Percentiles rank a stretch among this genome's conserved stretches.
Conservation (phyloP, 1,140 invertebrate species). For the Epicauta chinensis region DNA sequence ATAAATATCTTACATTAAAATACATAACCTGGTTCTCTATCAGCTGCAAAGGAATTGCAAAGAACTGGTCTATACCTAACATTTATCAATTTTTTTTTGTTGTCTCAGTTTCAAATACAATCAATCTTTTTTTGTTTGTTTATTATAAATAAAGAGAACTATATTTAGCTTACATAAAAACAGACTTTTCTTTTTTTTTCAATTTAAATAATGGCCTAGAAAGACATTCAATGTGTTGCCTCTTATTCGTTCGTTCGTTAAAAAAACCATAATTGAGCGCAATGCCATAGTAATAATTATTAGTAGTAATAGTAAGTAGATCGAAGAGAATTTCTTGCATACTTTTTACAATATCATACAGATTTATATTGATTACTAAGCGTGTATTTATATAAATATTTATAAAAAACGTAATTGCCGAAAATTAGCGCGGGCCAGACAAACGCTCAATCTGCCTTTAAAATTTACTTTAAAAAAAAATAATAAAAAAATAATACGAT, state of each 20-base stretch:
- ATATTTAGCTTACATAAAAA: slow-evolving; percentile 35
- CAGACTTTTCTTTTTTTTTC: neutral
- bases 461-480: neutral
- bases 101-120: slow-evolving; percentile 29
- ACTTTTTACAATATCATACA: slow-evolving; percentile 21
- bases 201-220: slow-evolving; percentile 19
- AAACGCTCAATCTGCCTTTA: too few relatives aligned
- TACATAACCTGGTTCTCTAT: slow-evolving; percentile 42
- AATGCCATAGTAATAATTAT: too few relatives aligned
- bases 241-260: neutral
- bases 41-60: slow-evolving; percentile 26
- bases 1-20: slow-evolving; percentile 45
- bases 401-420: slow-evolving; percentile 1
- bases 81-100: slow-evolving; percentile 25
- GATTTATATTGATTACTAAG: too few relatives aligned
- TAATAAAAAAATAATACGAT: slow-evolving; percentile 13
- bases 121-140: slow-evolving; percentile 18
- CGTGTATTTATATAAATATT: neutral
- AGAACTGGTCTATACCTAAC: slow-evolving; percentile 40
- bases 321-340: slow-evolving; percentile 23
- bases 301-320: too few relatives aligned
- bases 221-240: slow-evolving; percentile 12
- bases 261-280: too few relatives aligned
- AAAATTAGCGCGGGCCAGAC: too few relatives aligned
- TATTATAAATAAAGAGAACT: slow-evolving; percentile 22